Evolutionary conservation across 2,888 invertebrate genomes (phyloP).

Genomic region (Tenthredo notha): DNA sequence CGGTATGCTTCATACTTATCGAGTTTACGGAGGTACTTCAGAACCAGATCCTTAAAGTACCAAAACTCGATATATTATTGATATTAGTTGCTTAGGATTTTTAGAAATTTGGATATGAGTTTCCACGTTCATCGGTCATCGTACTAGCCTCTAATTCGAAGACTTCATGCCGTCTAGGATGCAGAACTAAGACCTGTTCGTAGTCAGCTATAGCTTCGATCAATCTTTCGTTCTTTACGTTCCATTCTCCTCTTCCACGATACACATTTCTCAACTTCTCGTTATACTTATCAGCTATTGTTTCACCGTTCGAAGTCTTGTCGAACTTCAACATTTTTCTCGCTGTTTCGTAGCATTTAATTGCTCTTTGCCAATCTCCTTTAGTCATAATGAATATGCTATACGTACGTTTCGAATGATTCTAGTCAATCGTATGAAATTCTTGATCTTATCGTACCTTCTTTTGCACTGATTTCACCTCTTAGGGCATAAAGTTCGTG

Average conservation of each 20-base stretch:
- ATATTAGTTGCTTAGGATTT: background rate
- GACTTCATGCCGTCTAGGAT: background rate
- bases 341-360: conserved; percentile 61
- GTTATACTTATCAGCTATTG: conserved; percentile 52
- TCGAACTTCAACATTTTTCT: conserved; percentile 58
- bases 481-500: conserved; percentile 61
- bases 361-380: conserved; percentile 61
- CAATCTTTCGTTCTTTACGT: conserved; percentile 52
- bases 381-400: conserved; percentile 20
- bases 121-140: background rate
- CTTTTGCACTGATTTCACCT: conserved; percentile 58
- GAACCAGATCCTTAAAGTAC: conserved; percentile 61
- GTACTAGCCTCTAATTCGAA: conserved; percentile 57
- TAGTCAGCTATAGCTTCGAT: conserved; percentile 62
- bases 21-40: conserved; percentile 59
- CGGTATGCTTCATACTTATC: conserved; percentile 62
- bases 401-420: background rate
- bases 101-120: background rate
- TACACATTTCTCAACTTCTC: conserved; percentile 58
- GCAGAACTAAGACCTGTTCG: conserved; percentile 61
- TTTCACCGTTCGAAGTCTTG: background rate
- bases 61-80: background rate
- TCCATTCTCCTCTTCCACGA: conserved; percentile 57
- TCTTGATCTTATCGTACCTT: conserved; percentile 56
- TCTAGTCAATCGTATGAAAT: background rate